Base-by-base conservation (phyloP, 2,888 invertebrate genomes). In the Drosophila fungiperda region DNA sequence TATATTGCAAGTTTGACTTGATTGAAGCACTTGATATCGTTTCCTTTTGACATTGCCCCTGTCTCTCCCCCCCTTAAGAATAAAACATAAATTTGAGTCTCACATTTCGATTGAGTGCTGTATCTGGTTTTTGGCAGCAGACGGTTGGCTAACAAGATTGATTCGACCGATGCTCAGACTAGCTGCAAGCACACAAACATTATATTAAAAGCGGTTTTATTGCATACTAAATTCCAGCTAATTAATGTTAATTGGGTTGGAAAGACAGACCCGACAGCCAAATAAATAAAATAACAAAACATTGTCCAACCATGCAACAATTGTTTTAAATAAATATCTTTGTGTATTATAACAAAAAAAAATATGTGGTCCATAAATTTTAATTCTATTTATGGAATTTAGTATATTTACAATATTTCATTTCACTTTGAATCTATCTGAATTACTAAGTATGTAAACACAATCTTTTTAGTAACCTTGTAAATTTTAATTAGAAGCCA, bases 1-100 rank as follows among this genome's bases (percentile, higher is more conserved):
- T 88, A 85, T 85, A 85, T 85, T 86, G 89, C 85, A 85, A 88
- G 89, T 86, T 88, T 85, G 75, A 76, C 84, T 82, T 88, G 85
- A 88, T 88, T 86, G 85, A 86, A 74, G 82, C 89, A 86, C 85
- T 85, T 83, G 86, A 81, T 74, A 81, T 73, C 88, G 85, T 74
- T 88, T 85, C 85, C 86, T 88, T 83, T 86, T 83, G 59, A 68
- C 67, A 65, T 42, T 58, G 29, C 60, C 29, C 52, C 59, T 29
- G 38, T 59, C 71, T 64, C 77, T 62, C 53, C 35, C 2, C 2
- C 26, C 9, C 23, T 12, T 5, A 57, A 20, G 36, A 20, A 1
- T n/a, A 38, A 23, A 38, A 15, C 50, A 40, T 40, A 60, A 50
- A 63, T 36, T 36, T 58, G 38, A 12, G n/a, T 50, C 50, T 60